A percentile compares a stretch with the other conserved stretches of the same genome.
Evolutionary conservation across 1,140 invertebrate genomes (phyloP).

Genomic region (Pararge aegeria): DNA sequence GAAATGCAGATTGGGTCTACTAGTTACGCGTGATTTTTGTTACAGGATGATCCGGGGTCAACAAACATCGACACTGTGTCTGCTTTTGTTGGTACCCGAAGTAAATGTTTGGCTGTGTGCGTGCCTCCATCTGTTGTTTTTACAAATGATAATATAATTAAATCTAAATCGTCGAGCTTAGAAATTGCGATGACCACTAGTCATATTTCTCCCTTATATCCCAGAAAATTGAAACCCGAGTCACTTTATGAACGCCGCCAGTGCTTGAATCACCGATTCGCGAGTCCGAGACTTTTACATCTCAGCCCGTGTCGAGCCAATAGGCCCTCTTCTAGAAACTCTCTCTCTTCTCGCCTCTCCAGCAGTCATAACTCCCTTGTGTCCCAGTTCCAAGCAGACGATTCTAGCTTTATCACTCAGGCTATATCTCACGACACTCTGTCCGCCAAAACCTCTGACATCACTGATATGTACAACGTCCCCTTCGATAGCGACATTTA

Average conservation of each 20-base stretch:
- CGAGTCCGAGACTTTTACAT: constrained; percentile 82
- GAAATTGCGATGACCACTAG: constrained; percentile 46
- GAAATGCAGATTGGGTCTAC: no score
- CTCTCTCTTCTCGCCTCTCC: constrained; percentile 86
- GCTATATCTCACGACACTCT: constrained; percentile 91
- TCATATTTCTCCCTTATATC: constrained; percentile 60
- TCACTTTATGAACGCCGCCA: constrained; percentile 61
- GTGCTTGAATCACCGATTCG: constrained; percentile 79
- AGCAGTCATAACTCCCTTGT: constrained; percentile 90
- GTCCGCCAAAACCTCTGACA: constrained; percentile 83
- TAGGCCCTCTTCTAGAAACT: constrained; percentile 86
- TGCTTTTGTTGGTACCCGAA: constrained; percentile 36
- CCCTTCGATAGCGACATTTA: constrained; percentile 93
- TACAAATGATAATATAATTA: constrained; percentile 46
- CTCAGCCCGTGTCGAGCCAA: constrained; percentile 81
- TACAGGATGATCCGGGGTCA: constrained; percentile 52
- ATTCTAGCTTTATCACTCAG: constrained; percentile 92
- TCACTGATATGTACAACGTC: constrained; percentile 91
- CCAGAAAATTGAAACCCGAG: constrained; percentile 64
- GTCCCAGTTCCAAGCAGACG: constrained; percentile 87
- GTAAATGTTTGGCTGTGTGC: constrained; percentile 49
- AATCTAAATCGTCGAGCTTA: constrained; percentile 44
- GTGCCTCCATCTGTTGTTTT: constrained; percentile 55
- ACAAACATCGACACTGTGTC: constrained; percentile 36
- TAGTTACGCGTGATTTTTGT: constrained; percentile 20